phyloP scores from a whole-genome alignment of 1,140 invertebrate genomes.

The Cylas formicarius region DNA sequence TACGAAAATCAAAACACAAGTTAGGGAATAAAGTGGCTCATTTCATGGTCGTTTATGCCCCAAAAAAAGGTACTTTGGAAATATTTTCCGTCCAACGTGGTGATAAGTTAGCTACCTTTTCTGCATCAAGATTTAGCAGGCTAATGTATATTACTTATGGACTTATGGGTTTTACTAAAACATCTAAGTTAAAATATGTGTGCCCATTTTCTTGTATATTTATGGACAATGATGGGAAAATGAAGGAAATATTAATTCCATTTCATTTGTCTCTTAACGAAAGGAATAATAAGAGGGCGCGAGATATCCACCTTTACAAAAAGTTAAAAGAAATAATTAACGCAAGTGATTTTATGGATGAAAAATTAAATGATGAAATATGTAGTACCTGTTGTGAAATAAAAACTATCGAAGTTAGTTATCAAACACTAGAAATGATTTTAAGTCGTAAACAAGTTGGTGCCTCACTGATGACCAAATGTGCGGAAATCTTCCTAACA shows the following conservation, averaged over 20 bases:
- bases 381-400: slow-evolving; percentile 55
- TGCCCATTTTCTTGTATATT: slow-evolving; percentile 64
- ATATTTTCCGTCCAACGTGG: slow-evolving; percentile 83
- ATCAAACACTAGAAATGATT: slow-evolving; percentile 65
- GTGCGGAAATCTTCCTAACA: slow-evolving; percentile 45
- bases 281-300: slow-evolving; percentile 75
- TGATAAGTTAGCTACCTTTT: slow-evolving; percentile 81
- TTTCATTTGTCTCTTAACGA: slow-evolving; percentile 85
- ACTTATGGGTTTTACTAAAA: slow-evolving; percentile 57
- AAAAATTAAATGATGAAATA: slow-evolving; percentile 47
- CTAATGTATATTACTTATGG: slow-evolving; percentile 73
- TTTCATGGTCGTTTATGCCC: slow-evolving; percentile 81
- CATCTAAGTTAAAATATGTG: slow-evolving; percentile 44
- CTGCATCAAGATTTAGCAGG: slow-evolving; percentile 74
- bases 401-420: slow-evolving; percentile 63
- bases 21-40: slow-evolving; percentile 49
- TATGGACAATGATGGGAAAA: slow-evolving; percentile 68
- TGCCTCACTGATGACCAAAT: slow-evolving; percentile 48
- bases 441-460: slow-evolving; percentile 54
- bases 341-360: slow-evolving; percentile 47
- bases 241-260: slow-evolving; percentile 78
- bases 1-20: slow-evolving; percentile 43
- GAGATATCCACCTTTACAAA: slow-evolving; percentile 80
- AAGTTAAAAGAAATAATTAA: slow-evolving; percentile 65
- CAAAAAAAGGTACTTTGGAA: slow-evolving; percentile 75